Evolutionary conservation across 2,113 vertebrate species (phyloP).

Genomic region (Vicugna pacos): DNA sequence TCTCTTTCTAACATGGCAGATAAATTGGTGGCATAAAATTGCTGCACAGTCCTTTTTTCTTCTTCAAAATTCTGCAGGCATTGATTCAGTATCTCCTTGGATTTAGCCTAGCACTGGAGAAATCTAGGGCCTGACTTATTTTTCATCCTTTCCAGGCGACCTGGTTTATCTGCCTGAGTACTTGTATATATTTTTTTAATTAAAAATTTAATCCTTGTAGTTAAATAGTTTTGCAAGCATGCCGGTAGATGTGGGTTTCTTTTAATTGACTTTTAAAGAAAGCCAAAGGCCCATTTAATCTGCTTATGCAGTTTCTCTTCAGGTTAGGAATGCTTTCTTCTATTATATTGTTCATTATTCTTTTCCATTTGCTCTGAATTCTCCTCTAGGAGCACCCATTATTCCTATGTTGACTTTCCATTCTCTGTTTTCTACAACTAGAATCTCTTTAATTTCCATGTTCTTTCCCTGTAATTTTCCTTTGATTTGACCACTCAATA

Average conservation of each 20-base stretch:
- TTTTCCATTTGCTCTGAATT: neutral
- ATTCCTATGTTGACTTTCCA: neutral
- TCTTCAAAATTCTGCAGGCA: neutral
- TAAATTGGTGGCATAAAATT: neutral
- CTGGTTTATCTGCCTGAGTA: neutral
- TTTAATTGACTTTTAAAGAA: neutral
- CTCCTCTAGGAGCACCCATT: neutral
- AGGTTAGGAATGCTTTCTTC: neutral
- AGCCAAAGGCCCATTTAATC: neutral
- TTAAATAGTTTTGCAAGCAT: slow-evolving; percentile 11
- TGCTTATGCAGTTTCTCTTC: neutral
- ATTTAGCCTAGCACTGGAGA: neutral
- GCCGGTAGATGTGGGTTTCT: neutral
- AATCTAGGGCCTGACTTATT: neutral
- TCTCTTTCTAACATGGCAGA: neutral
- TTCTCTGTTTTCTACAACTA: neutral
- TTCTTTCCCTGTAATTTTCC: neutral
- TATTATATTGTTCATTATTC: neutral
- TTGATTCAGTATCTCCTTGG: neutral
- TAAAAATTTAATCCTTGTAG: neutral
- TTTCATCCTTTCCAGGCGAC: neutral
- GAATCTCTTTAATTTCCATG: neutral
- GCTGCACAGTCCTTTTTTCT: neutral
- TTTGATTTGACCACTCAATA: neutral
- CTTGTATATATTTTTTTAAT: neutral